These are phyloP conservation scores for Cossypha dichroa DNA, from an alignment of 2,797 vertebrate species.

Conservation along the genomic window DNA sequence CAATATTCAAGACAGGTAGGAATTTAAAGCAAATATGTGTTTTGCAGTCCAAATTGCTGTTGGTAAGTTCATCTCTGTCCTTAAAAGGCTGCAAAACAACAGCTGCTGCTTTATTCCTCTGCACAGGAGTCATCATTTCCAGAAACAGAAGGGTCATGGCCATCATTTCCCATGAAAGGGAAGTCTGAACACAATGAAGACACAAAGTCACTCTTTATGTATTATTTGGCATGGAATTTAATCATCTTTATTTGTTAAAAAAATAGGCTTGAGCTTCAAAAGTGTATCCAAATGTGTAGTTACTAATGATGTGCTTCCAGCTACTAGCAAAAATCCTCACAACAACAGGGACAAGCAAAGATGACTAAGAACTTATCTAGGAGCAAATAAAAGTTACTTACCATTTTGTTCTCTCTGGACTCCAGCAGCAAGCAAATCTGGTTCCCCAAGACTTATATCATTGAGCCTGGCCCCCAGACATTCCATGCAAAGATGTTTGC, in stretches of 20 bases:
- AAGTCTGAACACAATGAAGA: not conserved
- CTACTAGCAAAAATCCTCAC: not conserved
- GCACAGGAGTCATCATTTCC: not conserved
- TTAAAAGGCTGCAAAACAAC: not conserved
- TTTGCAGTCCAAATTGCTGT: not conserved
- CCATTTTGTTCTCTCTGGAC: slow-evolving; percentile 97
- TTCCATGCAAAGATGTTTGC: slow-evolving; percentile 95
- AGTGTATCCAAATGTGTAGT: not conserved
- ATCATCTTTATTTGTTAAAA: not conserved
- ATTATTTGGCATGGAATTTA: not conserved
- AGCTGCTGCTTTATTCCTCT: not conserved
- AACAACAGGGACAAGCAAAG: not conserved
- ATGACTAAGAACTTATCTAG: not conserved
- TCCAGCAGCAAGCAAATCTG: slow-evolving; percentile 96
- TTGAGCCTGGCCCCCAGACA: slow-evolving; percentile 94
- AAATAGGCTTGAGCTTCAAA: not conserved
- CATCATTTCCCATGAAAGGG: not conserved
- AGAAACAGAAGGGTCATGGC: not conserved
- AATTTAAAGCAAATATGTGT: not conserved
- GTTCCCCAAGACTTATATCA: slow-evolving; percentile 98
- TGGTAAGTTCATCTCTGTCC: not conserved
- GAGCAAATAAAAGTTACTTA: slow-evolving; percentile 73
- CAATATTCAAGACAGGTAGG: not conserved
- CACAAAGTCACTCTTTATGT: not conserved
- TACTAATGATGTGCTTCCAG: not conserved